Percentiles rank a stretch among this genome's conserved stretches.
These are phyloP conservation scores for Hypsibius dujardini DNA, from an alignment of 1,140 invertebrate species.

Conservation along the genomic window DNA sequence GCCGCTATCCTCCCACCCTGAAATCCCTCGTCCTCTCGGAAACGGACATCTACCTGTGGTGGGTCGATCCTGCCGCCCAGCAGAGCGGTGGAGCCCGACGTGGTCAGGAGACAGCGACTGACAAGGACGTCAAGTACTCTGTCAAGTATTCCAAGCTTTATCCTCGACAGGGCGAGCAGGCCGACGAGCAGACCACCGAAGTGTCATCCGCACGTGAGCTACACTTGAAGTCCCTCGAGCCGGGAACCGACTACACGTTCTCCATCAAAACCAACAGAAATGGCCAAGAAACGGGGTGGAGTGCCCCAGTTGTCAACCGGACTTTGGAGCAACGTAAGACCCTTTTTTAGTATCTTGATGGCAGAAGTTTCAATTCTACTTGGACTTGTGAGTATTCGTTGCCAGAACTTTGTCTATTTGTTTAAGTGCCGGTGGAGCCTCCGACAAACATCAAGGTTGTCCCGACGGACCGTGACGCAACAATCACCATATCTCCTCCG, in stretches of 20 bases:
- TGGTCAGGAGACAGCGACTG: neutral
- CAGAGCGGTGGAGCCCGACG: no score
- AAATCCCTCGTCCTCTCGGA: constrained; percentile 1
- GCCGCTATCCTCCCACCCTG: neutral
- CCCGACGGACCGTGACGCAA: neutral
- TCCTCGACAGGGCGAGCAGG: neutral
- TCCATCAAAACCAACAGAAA: constrained; percentile 6
- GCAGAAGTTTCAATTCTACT: neutral
- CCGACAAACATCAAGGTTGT: neutral
- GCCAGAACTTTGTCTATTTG: neutral
- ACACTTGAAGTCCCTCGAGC: neutral
- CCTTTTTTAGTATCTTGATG: neutral
- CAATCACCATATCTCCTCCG: neutral
- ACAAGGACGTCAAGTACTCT: neutral
- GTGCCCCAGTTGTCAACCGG: neutral
- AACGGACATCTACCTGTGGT: neutral
- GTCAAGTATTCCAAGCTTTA: neutral
- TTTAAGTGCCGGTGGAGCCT: neutral
- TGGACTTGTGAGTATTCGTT: neutral
- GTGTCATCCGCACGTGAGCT: neutral
- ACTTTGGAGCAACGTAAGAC: neutral
- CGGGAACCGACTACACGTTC: neutral
- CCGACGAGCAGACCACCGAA: neutral
- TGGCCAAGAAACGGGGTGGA: constrained; percentile 3
- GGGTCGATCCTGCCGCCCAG: neutral